Base-by-base conservation (phyloP, 2,888 invertebrate species). In the Zaprionus obscuricornis region DNA sequence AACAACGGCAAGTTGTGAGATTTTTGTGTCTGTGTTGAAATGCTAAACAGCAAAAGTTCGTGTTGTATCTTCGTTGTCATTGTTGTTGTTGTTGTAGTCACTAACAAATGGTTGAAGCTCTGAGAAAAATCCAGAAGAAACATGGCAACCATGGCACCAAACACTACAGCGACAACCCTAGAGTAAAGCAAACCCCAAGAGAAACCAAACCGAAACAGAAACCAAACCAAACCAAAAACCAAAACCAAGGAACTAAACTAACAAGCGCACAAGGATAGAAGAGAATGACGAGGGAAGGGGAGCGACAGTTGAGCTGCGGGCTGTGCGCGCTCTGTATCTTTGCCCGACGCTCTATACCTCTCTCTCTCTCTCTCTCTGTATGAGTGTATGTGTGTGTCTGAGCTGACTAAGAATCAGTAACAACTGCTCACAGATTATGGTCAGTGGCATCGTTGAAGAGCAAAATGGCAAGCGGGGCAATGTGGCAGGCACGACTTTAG, bases 11-110 rank as follows among this genome's bases (percentile, higher is more conserved):
- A 45, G 39, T 37, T 62, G 55, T 42, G 37, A 11, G 47, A 11
- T 71, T 49, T 67, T 45, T 62, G 33, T 62, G 50, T 56, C 43
- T 39, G 60, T 79, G 77, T 67, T 83, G 84, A 79, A 79, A 79
- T 81, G 79, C 84, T 77, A 79, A 79, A 69, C 77, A 79, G 74
- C 70, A 71, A 55, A 74, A 70, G 50, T 72, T 72, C 22, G 26
- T 60, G 52, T 52, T 63, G 47, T 55, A 37, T 14, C 18, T 36
- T 17, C 22, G 42, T 40, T 16, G 8, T 40, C 22, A 18, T 26
- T 60, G 16, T 33, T 47, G 34, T 10, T 36, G 8, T 58, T 49
- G 58, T 33, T 57, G 60, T 55, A 24, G 57, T 64, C 47, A 45
- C 60, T 65, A 69, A 73, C 69, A 69, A 72, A 72, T 72, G 73